These are phyloP conservation scores for Prolemur simus DNA, from an alignment of 2,113 vertebrate species.

Conservation along the genomic window DNA sequence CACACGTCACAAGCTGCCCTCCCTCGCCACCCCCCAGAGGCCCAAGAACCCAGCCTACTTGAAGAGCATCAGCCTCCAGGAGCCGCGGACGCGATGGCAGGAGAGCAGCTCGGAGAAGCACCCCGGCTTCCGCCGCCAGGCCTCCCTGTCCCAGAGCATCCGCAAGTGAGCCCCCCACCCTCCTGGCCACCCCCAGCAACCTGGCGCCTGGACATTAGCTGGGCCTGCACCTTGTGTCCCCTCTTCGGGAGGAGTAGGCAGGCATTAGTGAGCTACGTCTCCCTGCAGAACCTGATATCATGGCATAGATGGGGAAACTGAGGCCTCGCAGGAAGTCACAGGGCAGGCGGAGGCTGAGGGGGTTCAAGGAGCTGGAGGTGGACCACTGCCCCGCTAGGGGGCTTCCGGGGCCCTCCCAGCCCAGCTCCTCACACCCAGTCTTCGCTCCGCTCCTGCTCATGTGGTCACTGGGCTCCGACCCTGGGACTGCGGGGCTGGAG, in stretches of 20 bases:
- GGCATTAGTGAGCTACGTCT: neutral
- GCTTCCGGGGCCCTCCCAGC: neutral
- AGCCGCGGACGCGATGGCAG: conserved; percentile 74
- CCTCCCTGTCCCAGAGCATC: conserved; percentile 95
- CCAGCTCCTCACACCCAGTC: fast-evolving
- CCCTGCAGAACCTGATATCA: neutral
- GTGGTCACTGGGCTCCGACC: neutral
- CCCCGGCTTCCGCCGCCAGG: conserved; percentile 87
- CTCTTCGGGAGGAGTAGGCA: fast-evolving
- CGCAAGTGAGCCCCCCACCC: conserved; percentile 85
- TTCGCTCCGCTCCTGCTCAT: fast-evolving
- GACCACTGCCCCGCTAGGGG: fast-evolving
- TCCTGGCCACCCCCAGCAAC: fast-evolving
- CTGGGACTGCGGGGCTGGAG: no score
- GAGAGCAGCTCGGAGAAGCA: conserved; percentile 77
- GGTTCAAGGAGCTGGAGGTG: neutral
- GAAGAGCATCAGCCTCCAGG: conserved; percentile 88
- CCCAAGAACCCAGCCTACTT: conserved; percentile 84
- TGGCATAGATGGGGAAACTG: neutral
- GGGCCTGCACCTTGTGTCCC: fast-evolving
- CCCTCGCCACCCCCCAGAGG: conserved; percentile 78
- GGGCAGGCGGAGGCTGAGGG: neutral
- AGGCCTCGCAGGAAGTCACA: neutral
- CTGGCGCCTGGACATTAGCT: fast-evolving
- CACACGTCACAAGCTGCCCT: neutral